Evolutionary conservation across 2,797 vertebrate genomes (phyloP), one percentile per base, ranked within the genome.

Genomic region (Trachurus trachurus): DNA sequence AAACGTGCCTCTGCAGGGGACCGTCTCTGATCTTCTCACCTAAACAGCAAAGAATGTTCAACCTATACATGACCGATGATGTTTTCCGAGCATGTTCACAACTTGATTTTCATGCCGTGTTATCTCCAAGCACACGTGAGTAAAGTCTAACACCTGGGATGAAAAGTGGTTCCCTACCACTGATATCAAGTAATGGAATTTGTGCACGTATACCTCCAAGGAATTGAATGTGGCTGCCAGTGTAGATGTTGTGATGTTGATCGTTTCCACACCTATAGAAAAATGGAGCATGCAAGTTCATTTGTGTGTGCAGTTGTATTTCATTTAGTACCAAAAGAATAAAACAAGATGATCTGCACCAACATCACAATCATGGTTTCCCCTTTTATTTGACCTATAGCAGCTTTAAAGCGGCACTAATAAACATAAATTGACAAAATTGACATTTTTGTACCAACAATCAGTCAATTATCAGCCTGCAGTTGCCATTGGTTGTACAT

Each of bases 11-110:
- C 69, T 5, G 42, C n/a, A 39, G 57, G 71, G 66, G 68, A 47
- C 61, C 13, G 50, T 40, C 72, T 74, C 54, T 83, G 74, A 86
- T 81, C 66, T 63, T 29, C 58, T 80, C 69, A 66, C 73, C 78
- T 60, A 66, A 21, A 79, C 31, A 15, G 56, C 16, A 57, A 85
- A 86, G 76, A 87, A 87, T 77, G 78, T 78, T 80, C 64, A 82
- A 83, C 60, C 44, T 80, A 31, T 68, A 82, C 58, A 64, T 54
- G 62, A 79, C 56, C 56, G 1, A 65, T 68, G 44, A 57, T 58
- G 57, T 61, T 74, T 85, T 87, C 60, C 22, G 54, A 71, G 70
- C 31, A 58, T 56, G 80, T 76, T 77, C 71, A 65, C 40, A 15
- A 19, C 29, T 68, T 76, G 61, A 74, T 86, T 86, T 72, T 79